A percentile compares a stretch with the other conserved stretches of the same genome.
Evolutionary conservation across 2,113 vertebrate genomes (phyloP).

Genomic region (Pimephales promelas): DNA sequence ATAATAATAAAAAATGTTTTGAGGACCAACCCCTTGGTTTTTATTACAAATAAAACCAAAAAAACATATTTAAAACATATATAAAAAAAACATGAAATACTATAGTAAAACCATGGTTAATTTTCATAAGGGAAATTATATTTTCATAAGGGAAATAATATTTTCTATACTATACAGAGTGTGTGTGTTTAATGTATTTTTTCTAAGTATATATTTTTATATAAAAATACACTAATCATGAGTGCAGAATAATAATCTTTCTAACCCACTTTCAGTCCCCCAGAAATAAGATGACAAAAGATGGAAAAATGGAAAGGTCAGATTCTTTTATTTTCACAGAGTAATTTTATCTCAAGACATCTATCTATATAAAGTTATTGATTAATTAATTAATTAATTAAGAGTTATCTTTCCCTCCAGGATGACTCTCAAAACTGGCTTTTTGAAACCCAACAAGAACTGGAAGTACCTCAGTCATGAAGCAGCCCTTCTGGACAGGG

Average conservation of each 20-base stretch:
- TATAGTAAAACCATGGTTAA: too few relatives aligned
- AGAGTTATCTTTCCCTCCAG: slow-evolving; percentile 57
- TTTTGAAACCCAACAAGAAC: slow-evolving; percentile 77
- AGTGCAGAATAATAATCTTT: neutral
- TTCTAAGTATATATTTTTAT: neutral
- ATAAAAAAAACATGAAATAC: too few relatives aligned
- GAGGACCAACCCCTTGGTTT: too few relatives aligned
- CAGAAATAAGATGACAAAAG: slow-evolving; percentile 74
- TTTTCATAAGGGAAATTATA: too few relatives aligned
- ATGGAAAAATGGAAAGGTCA: slow-evolving; percentile 83
- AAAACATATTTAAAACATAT: too few relatives aligned
- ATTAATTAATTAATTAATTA: neutral
- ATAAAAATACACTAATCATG: neutral
- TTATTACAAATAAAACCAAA: too few relatives aligned
- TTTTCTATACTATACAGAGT: too few relatives aligned
- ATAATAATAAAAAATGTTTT: too few relatives aligned
- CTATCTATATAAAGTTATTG: neutral
- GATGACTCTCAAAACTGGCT: slow-evolving; percentile 77
- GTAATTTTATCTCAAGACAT: neutral
- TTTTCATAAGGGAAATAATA: too few relatives aligned
- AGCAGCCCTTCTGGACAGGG: slow-evolving; percentile 71
- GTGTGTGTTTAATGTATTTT: neutral
- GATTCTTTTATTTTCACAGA: slow-evolving; percentile 34
- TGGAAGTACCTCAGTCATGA: slow-evolving; percentile 79
- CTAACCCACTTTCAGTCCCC: slow-evolving; percentile 68